phyloP scores from a whole-genome alignment of 2,888 invertebrate species.

The Tetramorium bicarinatum region DNA sequence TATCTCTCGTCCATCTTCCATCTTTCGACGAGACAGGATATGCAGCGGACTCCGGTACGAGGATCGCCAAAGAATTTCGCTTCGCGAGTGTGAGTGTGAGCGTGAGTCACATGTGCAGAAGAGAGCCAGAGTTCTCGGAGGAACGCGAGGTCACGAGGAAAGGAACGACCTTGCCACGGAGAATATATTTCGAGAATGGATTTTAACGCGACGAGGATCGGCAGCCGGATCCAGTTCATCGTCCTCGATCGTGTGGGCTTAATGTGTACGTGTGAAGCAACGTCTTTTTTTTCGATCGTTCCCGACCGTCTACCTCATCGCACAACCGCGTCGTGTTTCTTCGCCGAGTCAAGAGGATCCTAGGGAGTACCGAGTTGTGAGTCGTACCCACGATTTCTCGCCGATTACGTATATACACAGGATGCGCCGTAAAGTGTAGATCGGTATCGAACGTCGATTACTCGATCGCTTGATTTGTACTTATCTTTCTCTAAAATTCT shows the following conservation, averaged over 20 bases:
- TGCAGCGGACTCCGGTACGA: neutral
- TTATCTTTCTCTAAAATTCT: neutral
- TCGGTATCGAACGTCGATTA: neutral
- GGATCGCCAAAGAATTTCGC: constrained; percentile 55
- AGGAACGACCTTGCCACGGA: constrained; percentile 72
- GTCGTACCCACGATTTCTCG: constrained; percentile 44
- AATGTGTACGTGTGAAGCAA: constrained; percentile 50
- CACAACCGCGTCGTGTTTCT: neutral
- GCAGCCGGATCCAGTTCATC: constrained; percentile 39
- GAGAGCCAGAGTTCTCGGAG: constrained; percentile 67
- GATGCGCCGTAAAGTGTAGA: neutral
- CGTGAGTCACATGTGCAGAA: constrained; percentile 55
- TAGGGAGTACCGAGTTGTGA: neutral
- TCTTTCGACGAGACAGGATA: constrained; percentile 11
- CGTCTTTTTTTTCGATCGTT: constrained; percentile 40
- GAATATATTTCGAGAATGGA: constrained; percentile 70
- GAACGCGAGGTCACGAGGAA: constrained; percentile 70
- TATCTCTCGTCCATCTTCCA: neutral
- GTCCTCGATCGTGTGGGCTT: constrained; percentile 2
- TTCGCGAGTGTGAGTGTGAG: constrained; percentile 52
- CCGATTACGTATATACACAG: constrained; percentile 34
- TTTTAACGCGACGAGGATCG: constrained; percentile 51
- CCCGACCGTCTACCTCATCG: constrained; percentile 40
- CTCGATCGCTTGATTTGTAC: neutral
- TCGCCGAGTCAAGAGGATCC: neutral